These are phyloP conservation scores for Drosophila busckii DNA, from an alignment of 1,140 invertebrate genomes.

Conservation along the genomic window DNA sequence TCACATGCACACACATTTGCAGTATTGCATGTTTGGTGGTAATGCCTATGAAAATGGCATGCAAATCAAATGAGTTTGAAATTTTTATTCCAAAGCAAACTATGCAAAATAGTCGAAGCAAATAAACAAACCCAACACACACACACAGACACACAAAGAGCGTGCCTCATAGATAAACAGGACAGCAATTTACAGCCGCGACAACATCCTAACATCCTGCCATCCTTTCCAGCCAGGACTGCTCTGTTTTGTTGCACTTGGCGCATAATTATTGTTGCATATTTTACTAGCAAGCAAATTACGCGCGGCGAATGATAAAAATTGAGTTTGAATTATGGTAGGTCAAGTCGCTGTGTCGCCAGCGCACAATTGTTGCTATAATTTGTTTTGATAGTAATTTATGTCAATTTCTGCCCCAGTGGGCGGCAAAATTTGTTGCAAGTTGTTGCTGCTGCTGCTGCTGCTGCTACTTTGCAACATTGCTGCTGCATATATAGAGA, in stretches of 20 bases:
- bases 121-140: constrained; percentile 28
- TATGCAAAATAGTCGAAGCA: constrained; percentile 42
- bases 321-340: constrained; percentile 74
- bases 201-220: not conserved
- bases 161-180: constrained; percentile 55
- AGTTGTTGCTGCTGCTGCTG: too few relatives aligned
- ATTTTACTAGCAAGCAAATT: constrained; percentile 61
- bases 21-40: too few relatives aligned
- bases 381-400: constrained; percentile 56
- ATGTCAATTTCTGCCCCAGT: constrained; percentile 51
- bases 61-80: constrained; percentile 74
- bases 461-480: too few relatives aligned
- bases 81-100: constrained; percentile 48
- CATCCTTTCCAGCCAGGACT: constrained; percentile 8
- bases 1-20: too few relatives aligned
- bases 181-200: constrained; percentile 21
- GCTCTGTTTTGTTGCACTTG: constrained; percentile 56
- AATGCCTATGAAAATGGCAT: constrained; percentile 61
- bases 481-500: too few relatives aligned
- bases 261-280: constrained; percentile 76
- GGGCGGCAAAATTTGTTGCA: constrained; percentile 36
- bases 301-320: constrained; percentile 61
- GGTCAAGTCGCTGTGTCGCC: too few relatives aligned
- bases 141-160: constrained; percentile 11
- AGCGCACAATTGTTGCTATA: constrained; percentile 3